These are phyloP conservation scores for Drosophila neocordata DNA, from an alignment of 1,140 invertebrate species.

Conservation along the genomic window DNA sequence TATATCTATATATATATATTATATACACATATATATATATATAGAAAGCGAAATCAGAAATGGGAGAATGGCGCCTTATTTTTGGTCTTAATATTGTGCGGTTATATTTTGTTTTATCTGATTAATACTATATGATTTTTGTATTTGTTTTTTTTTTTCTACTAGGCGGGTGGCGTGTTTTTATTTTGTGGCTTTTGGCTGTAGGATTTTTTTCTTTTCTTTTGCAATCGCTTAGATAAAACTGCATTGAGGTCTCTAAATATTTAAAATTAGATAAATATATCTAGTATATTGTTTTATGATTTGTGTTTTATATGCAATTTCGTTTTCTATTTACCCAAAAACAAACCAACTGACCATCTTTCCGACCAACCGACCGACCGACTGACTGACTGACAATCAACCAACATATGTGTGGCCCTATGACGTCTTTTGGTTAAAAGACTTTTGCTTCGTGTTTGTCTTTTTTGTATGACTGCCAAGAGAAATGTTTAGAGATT, in stretches of 20 bases:
- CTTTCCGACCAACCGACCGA: conserved; percentile 8
- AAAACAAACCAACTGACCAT: neutral
- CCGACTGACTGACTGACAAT: neutral
- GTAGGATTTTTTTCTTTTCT: conserved; percentile 13
- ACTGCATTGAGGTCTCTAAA: conserved; percentile 27
- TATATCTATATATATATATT: conserved; percentile 8
- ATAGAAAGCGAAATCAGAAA: conserved; percentile 43
- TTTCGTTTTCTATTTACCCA: conserved; percentile 37
- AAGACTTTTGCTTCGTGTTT: conserved; percentile 17
- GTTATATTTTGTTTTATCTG: conserved; percentile 52
- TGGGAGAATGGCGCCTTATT: conserved; percentile 47
- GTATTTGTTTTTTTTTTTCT: neutral
- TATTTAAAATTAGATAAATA: conserved; percentile 25
- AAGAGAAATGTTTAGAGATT: conserved; percentile 52
- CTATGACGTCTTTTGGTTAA: conserved; percentile 56
- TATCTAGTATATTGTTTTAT: conserved; percentile 35
- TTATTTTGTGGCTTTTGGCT: conserved; percentile 4
- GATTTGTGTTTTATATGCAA: conserved; percentile 38
- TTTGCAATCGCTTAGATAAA: conserved; percentile 45
- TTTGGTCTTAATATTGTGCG: conserved; percentile 43
- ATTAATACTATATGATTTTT: conserved; percentile 34
- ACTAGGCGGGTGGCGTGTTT: conserved; percentile 8
- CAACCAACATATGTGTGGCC: conserved; percentile 52
- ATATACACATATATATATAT: conserved; percentile 21
- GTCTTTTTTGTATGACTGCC: conserved; percentile 36